These are phyloP conservation scores for Callithrix jacchus DNA, from an alignment of 2,113 vertebrate species.

Conservation along the genomic window DNA sequence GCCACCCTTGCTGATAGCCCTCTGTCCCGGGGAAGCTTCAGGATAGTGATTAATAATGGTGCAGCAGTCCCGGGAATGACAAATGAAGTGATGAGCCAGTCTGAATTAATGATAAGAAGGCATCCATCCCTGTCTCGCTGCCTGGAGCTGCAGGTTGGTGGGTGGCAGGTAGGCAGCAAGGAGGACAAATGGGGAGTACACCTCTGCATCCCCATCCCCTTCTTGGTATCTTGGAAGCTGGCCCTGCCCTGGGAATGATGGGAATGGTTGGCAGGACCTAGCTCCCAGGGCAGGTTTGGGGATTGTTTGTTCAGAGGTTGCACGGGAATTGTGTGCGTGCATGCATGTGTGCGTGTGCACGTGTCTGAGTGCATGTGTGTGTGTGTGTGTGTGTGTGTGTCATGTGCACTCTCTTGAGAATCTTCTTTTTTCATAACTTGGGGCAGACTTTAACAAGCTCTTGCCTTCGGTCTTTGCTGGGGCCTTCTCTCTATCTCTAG, in stretches of 20 bases:
- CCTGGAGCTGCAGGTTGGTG: not conserved
- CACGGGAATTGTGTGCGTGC: not conserved
- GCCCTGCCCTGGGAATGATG: not conserved
- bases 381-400: no score
- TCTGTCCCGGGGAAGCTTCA: not conserved
- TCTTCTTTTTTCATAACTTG: not conserved
- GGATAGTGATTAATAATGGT: not conserved
- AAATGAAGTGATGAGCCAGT: rapidly evolving
- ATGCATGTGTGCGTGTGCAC: not conserved
- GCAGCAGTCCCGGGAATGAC: not conserved
- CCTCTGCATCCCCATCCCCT: rapidly evolving
- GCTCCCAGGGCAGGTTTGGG: not conserved
- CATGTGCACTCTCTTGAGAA: not conserved
- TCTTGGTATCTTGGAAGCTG: not conserved
- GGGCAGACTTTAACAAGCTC: not conserved
- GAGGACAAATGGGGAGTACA: not conserved
- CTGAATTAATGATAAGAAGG: not conserved
- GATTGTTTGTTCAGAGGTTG: not conserved
- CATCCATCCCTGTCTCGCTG: not conserved
- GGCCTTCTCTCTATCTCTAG: not conserved
- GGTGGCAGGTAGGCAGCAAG: no score
- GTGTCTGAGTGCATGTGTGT: not conserved
- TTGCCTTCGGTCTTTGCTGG: not conserved
- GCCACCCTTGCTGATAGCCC: not conserved
- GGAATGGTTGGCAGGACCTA: no score